Evolutionary conservation across 2,113 vertebrate species (phyloP).

Genomic region (Cranoglanis bouderius): DNA sequence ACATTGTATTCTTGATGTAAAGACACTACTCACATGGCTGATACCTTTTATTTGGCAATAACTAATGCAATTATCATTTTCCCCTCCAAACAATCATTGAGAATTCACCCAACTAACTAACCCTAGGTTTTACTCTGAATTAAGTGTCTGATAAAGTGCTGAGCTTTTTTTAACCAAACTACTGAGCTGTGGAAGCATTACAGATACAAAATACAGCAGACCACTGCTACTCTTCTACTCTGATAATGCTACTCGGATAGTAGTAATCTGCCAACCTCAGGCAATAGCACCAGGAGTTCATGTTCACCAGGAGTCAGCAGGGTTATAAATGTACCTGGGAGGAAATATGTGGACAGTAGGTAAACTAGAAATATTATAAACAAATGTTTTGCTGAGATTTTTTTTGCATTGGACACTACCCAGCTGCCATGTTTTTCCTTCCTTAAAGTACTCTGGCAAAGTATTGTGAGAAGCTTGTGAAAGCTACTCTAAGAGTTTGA

Average conservation of each 20-base stretch:
- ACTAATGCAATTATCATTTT: background rate
- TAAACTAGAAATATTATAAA: too few relatives aligned
- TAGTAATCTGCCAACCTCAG: background rate
- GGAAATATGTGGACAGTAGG: too few relatives aligned
- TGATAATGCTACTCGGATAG: background rate
- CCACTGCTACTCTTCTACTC: background rate
- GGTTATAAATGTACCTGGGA: too few relatives aligned
- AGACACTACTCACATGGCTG: background rate
- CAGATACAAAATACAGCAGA: background rate
- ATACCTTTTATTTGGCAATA: background rate
- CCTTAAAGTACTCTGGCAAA: too few relatives aligned
- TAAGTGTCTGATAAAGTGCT: background rate
- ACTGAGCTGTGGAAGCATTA: background rate
- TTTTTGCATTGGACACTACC: too few relatives aligned
- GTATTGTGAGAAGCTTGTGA: too few relatives aligned
- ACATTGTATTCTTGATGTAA: background rate
- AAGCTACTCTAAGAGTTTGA: too few relatives aligned
- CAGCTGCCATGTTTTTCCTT: background rate
- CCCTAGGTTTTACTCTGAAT: background rate
- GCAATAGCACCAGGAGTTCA: background rate
- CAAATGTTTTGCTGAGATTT: too few relatives aligned
- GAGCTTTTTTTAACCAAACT: background rate
- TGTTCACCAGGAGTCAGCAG: too few relatives aligned
- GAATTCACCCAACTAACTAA: background rate
- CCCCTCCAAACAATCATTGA: background rate